A percentile compares a stretch with the other conserved stretches of the same genome.
These are phyloP conservation scores for Calidris pugnax DNA, from an alignment of 2,113 vertebrate genomes.

Conservation along the genomic window DNA sequence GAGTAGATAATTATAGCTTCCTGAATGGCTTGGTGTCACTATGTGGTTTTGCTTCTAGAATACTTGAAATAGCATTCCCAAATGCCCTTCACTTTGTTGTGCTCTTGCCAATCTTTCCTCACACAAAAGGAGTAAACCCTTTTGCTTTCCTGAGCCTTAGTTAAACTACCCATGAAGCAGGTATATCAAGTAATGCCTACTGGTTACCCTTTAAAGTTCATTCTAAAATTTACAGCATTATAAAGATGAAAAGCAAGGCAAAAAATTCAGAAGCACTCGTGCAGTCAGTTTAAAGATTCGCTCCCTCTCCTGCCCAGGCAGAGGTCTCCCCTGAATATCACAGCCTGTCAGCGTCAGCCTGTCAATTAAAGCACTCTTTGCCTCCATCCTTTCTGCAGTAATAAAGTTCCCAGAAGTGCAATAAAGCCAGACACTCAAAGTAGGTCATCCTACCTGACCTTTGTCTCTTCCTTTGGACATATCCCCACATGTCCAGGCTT, in stretches of 20 bases:
- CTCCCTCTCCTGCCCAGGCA: not conserved
- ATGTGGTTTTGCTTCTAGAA: conserved; percentile 31
- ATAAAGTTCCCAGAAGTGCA: not conserved
- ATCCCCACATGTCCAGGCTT: not conserved
- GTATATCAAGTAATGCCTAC: not conserved
- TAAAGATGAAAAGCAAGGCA: not conserved
- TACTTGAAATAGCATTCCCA: conserved; percentile 38
- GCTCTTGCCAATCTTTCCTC: not conserved
- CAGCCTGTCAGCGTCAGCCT: not conserved
- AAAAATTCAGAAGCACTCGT: not conserved
- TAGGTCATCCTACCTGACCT: not conserved
- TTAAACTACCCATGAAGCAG: not conserved
- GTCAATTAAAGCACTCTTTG: not conserved
- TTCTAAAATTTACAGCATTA: conserved; percentile 9
- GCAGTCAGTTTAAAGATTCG: not conserved
- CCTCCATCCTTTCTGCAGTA: not conserved
- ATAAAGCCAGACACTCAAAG: not conserved
- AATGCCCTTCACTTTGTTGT: conserved; percentile 20
- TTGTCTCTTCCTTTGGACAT: not conserved
- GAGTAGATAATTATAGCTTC: conserved; percentile 37
- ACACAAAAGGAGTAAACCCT: not conserved
- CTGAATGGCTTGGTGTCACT: conserved; percentile 13
- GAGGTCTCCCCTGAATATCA: not conserved
- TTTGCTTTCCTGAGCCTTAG: not conserved
- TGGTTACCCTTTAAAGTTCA: conserved; percentile 21